A percentile compares a stretch with the other conserved stretches of the same genome.
Evolutionary conservation across 2,113 vertebrate genomes (phyloP).

Genomic region (Illadopsis cleaveri): DNA sequence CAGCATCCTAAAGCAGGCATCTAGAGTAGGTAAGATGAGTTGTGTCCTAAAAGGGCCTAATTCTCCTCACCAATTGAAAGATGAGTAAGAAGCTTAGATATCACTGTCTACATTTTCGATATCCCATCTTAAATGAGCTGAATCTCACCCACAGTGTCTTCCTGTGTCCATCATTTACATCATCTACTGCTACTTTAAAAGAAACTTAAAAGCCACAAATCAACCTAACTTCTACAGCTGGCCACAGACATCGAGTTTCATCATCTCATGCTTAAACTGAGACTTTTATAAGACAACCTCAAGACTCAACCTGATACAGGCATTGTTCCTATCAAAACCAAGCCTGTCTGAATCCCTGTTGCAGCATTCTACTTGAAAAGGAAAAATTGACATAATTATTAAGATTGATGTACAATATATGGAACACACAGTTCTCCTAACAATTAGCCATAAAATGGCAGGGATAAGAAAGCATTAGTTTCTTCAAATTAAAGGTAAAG

Average conservation of each 20-base stretch:
- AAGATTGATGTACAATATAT: neutral
- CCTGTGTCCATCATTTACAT: neutral
- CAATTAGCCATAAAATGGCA: neutral
- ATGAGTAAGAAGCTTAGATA: neutral
- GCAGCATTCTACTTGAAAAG: neutral
- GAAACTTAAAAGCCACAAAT: neutral
- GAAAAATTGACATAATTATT: neutral
- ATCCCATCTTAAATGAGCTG: neutral
- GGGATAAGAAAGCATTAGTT: neutral
- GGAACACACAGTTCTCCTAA: neutral
- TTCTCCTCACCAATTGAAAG: neutral
- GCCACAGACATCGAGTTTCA: neutral
- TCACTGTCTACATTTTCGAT: neutral
- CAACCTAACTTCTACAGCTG: neutral
- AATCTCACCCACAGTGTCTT: neutral
- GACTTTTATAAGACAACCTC: neutral
- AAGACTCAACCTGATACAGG: neutral
- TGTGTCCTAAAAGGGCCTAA: neutral
- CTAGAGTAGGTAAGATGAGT: neutral
- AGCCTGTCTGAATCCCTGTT: neutral
- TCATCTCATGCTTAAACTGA: neutral
- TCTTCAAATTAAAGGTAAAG: neutral
- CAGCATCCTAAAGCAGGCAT: neutral
- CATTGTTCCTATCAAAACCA: neutral
- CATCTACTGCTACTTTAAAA: neutral